Conservation (phyloP, 2,797 vertebrate genomes). For the Peromyscus nudipes region DNA sequence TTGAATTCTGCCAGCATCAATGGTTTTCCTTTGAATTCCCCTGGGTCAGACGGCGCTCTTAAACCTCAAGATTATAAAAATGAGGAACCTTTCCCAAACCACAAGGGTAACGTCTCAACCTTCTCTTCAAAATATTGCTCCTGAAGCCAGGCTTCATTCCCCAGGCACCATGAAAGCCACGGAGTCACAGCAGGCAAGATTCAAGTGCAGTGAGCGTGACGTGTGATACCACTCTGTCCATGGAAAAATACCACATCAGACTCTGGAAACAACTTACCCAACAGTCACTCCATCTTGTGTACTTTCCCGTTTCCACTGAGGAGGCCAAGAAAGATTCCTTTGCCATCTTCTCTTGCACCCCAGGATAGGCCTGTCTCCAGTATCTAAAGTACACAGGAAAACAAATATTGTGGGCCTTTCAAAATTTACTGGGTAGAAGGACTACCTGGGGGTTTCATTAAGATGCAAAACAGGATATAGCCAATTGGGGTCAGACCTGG, state of each 20-base stretch:
- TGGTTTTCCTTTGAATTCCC: constrained; percentile 75
- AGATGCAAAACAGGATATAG: not conserved
- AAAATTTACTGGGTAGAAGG: not conserved
- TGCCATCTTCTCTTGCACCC: not conserved
- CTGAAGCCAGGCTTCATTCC: constrained; percentile 28
- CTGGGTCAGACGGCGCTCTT: constrained; percentile 63
- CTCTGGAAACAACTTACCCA: not conserved
- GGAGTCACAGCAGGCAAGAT: not conserved
- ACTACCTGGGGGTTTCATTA: not conserved
- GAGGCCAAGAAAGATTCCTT: not conserved
- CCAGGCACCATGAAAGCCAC: not conserved
- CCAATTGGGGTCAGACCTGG: not conserved
- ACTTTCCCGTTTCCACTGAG: constrained; percentile 22
- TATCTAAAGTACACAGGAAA: constrained; percentile 15
- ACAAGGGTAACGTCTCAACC: constrained; percentile 71
- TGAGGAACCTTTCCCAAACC: constrained; percentile 73
- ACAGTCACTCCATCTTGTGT: not conserved
- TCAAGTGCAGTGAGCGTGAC: not conserved
- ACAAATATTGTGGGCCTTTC: not conserved
- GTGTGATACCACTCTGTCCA: not conserved
- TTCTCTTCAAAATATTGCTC: constrained; percentile 73
- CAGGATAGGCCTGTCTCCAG: not conserved
- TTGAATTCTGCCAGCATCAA: constrained; percentile 71
- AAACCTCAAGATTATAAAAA: constrained; percentile 78
- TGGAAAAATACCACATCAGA: not conserved